phyloP scores from a whole-genome alignment of 2,888 invertebrate genomes.

The Tolmerus cingulatus region DNA sequence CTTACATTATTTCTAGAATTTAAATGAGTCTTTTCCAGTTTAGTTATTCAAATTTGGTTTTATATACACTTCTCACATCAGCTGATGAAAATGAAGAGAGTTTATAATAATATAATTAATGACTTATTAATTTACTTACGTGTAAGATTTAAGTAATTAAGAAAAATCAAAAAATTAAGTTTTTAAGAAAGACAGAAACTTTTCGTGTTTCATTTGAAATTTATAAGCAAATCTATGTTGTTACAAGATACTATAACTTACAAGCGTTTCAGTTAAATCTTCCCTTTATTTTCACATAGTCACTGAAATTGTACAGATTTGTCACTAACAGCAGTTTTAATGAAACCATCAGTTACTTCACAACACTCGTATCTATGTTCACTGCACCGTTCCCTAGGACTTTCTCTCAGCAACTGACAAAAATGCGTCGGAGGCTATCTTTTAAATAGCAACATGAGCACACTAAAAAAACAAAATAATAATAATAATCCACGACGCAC shows the following conservation, averaged over 20 bases:
- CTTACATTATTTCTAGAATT: no score
- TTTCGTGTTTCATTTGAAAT: no score
- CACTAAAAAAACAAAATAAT: background rate
- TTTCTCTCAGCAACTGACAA: constrained; percentile 42
- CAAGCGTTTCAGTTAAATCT: background rate
- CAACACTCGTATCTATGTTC: background rate
- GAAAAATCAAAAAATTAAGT: no score
- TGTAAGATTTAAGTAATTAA: no score
- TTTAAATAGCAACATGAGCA: constrained; percentile 33
- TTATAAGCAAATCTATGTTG: no score
- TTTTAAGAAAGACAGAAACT: no score
- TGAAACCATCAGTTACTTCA: background rate
- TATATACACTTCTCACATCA: no score
- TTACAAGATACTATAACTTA: background rate
- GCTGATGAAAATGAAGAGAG: no score
- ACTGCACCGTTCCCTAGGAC: constrained; percentile 33
- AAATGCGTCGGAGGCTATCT: background rate
- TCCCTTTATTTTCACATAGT: constrained; percentile 8
- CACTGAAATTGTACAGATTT: constrained; percentile 5
- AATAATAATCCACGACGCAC: background rate
- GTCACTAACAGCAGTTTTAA: background rate
- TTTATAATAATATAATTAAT: no score
- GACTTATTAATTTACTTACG: no score
- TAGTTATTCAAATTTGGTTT: no score
- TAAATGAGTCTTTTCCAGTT: no score